Base-by-base conservation (phyloP, 1,140 invertebrate genomes). In the Cryptotermes secundus region DNA sequence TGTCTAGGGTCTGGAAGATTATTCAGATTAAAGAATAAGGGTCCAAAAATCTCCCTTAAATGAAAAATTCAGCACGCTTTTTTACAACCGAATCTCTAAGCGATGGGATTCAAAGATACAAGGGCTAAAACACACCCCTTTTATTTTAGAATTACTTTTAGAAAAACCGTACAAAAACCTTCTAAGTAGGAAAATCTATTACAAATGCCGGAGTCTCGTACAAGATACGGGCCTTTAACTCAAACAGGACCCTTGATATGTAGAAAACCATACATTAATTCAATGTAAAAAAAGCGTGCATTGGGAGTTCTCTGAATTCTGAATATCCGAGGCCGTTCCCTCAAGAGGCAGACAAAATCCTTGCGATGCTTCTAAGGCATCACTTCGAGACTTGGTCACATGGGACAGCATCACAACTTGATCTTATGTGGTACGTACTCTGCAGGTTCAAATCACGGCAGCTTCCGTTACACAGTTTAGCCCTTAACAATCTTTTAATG, bases 1-100 rank as follows among this genome's bases (percentile, higher is more conserved):
- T 83, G 83, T n/a, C 83, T 34, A 72, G 83, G 83, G 83, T n/a
- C 83, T 79, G 83, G 83, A 83, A 83, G 83, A 83, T 83, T 34
- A 72, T 35, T n/a, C 12, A 31, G 31, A 72, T 31, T 14, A n/a
- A 72, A 72, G 26, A 16, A n/a, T 72, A 49, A 12, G 22, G 9
- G 6, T 42, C 38, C 3, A 42, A 42, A 9, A n/a, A 6, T 19
- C 26, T 72, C n/a, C 59, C 26, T 31, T 26, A 72, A 6, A n/a
- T 38, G 26, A 16, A 72, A 72, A 72, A 72, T 72, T 72, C 10
- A 72, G 14, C 59, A 6, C 26, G 26, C n/a, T 26, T n/a, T n/a
- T 2, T 31, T 31, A n/a, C 16, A 72, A 72, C 59, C 26, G 59
- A 72, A 72, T 12, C 26, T 31, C 14, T 12, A 14, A 49, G 45